Percentiles rank a stretch among this genome's conserved stretches.
phyloP scores from a whole-genome alignment of 2,797 vertebrate species.

The Apodemus agrarius region DNA sequence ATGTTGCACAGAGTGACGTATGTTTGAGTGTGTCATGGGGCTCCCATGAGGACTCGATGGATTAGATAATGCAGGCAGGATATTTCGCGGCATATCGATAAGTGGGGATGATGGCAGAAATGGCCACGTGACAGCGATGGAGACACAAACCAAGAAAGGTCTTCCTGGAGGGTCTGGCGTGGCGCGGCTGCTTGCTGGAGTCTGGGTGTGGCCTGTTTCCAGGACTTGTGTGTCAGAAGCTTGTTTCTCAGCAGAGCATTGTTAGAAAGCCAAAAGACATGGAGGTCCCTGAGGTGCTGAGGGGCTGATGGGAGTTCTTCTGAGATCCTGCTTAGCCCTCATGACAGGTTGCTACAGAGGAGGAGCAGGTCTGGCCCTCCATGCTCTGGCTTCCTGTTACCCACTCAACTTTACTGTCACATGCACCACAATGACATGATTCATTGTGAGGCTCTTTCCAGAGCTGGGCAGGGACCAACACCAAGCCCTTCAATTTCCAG shows the following conservation, averaged over 20 bases:
- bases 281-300: background rate
- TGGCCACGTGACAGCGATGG: accelerated
- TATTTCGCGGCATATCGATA: accelerated
- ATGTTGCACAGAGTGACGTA: accelerated
- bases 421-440: background rate
- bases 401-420: background rate
- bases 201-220: background rate
- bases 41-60: background rate
- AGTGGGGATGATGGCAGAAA: background rate
- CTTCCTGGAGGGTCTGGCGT: background rate
- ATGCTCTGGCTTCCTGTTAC: background rate
- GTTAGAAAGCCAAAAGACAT: no score
- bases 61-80: background rate
- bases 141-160: accelerated
- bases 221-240: background rate
- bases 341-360: background rate
- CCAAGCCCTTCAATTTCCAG: background rate
- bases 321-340: background rate
- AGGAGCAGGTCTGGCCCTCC: background rate
- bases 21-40: background rate
- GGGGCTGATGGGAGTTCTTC: no score
- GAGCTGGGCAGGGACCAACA: background rate
- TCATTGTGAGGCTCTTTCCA: background rate
- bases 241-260: background rate
- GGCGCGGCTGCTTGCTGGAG: background rate